These are phyloP conservation scores for Scrobipalpa atriplicella DNA, from an alignment of 2,888 invertebrate species.

Conservation along the genomic window DNA sequence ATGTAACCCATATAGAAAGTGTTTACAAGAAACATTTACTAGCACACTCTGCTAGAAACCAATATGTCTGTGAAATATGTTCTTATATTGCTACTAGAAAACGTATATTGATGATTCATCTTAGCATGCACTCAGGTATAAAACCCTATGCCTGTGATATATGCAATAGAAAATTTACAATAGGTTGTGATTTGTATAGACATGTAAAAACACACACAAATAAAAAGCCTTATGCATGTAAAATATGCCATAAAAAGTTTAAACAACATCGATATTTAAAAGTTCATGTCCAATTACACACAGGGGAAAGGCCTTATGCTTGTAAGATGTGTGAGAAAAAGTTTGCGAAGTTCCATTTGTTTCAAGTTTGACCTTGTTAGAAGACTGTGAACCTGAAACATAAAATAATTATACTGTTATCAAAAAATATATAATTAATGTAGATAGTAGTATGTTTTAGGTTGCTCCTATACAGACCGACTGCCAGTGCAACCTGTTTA, in stretches of 20 bases:
- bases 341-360: background rate
- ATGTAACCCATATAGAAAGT: background rate
- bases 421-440: no score
- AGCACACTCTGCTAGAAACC: background rate
- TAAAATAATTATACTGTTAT: no score
- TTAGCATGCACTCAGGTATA: background rate
- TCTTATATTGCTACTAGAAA: background rate
- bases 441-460: no score
- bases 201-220: background rate
- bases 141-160: background rate
- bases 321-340: background rate
- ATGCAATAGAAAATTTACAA: background rate
- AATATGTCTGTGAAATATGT: background rate
- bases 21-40: background rate
- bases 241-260: constrained; percentile 6
- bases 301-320: background rate
- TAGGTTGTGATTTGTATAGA: background rate
- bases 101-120: background rate
- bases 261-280: background rate
- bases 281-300: background rate
- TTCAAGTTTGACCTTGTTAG: background rate
- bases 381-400: background rate
- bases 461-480: no score
- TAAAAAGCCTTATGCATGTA: constrained; percentile 1
- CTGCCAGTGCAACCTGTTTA: no score